Percentiles rank a stretch among this genome's conserved stretches.
These are phyloP conservation scores for Zaprionus taronus DNA, from an alignment of 1,140 invertebrate species.

Conservation along the genomic window DNA sequence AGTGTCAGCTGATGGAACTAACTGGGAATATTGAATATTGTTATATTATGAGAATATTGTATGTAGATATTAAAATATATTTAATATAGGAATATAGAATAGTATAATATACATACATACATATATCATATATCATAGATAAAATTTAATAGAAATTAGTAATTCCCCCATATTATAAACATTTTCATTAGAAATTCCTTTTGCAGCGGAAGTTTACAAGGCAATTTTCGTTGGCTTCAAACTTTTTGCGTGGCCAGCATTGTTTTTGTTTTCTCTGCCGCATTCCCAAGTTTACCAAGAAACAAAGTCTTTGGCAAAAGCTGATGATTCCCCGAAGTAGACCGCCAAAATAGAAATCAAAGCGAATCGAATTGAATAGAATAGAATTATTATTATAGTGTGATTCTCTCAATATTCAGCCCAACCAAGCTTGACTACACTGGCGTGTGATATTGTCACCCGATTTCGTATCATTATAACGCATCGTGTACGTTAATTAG, in stretches of 20 bases:
- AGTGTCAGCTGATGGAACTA: background rate
- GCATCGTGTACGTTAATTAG: background rate
- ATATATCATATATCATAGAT: too few relatives aligned
- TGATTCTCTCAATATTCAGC: background rate
- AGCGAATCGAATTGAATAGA: background rate
- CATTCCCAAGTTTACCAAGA: background rate
- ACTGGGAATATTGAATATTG: background rate
- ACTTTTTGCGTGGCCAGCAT: background rate
- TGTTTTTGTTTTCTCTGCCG: background rate
- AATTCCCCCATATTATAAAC: too few relatives aligned
- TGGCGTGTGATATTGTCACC: slow-evolving; percentile 2
- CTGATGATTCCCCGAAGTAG: background rate
- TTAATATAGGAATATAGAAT: too few relatives aligned
- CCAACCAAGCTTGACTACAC: background rate
- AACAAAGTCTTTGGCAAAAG: background rate
- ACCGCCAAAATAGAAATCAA: background rate
- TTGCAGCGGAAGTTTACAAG: background rate
- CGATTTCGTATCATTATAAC: background rate
- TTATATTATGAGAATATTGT: slow-evolving; percentile 1
- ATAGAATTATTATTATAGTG: background rate
- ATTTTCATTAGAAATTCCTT: too few relatives aligned
- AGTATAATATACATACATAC: slow-evolving; percentile 14
- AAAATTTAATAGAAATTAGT: too few relatives aligned
- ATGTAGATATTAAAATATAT: slow-evolving; percentile 10
- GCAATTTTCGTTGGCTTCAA: background rate